phyloP scores from a whole-genome alignment of 2,797 vertebrate genomes.

The Sciurus carolinensis region DNA sequence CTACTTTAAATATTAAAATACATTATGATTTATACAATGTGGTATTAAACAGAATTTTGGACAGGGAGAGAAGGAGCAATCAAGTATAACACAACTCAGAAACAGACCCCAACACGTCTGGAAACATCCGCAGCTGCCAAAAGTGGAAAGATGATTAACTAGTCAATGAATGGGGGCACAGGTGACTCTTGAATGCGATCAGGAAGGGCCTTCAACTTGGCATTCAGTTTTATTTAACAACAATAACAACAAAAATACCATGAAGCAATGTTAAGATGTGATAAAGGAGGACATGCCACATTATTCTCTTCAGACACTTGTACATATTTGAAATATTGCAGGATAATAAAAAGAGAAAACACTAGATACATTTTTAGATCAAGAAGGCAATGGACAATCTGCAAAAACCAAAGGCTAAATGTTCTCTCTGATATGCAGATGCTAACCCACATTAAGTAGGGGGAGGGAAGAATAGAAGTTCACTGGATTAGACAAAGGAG shows the following conservation, averaged over 20 bases:
- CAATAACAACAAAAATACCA: neutral
- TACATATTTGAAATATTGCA: neutral
- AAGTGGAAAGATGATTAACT: neutral
- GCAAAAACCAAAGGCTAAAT: too few relatives aligned
- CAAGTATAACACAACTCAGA: slow-evolving; percentile 7
- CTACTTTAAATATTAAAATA: neutral
- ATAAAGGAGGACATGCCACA: neutral
- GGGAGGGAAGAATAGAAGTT: too few relatives aligned
- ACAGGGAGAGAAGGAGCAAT: neutral
- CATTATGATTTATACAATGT: neutral
- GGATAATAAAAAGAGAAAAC: neutral
- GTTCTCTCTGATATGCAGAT: too few relatives aligned
- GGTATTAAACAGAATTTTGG: neutral
- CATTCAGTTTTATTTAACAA: neutral
- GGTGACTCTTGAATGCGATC: neutral
- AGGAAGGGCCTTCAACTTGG: neutral
- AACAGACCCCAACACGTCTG: neutral
- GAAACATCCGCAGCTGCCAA: neutral
- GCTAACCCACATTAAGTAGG: too few relatives aligned
- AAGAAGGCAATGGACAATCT: neutral
- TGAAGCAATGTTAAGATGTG: neutral
- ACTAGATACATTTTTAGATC: neutral
- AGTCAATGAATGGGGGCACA: neutral
- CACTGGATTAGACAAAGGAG: too few relatives aligned
- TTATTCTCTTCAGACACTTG: neutral